Base-by-base conservation (phyloP, 2,888 invertebrate genomes). In the Cacoxenus indagator region DNA sequence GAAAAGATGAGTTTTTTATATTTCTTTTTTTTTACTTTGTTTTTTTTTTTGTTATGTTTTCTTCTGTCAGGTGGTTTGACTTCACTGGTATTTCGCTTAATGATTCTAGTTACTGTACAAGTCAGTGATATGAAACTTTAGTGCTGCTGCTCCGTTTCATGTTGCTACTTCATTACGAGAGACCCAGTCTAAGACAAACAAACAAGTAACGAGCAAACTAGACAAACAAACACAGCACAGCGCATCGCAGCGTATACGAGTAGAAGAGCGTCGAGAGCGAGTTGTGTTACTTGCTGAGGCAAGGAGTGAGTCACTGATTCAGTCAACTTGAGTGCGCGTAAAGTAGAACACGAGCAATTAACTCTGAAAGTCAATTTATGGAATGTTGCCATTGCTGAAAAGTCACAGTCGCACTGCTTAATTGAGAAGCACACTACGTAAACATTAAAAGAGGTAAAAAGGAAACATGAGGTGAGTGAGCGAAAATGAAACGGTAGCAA, bases 341-440 rank as follows among this genome's bases (percentile, higher is more conserved):
- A 61, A 61, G 43, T 43, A 61, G 61, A 61, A 61, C 22, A 37
- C 61, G 43, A 61, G 61, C 61, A 61, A 61, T 61, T 61, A 61
- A 61, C 61, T 61, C 43, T 61, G 37, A 61, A 61, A 61, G 61
- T 61, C 61, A 61, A 61, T 61, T 61, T 61, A 61, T 61, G 61
- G 61, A 61, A 61, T 61, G 43, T 37, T 43, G 26, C 43, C 8
- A 19, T 9, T 43, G 61, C 43, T 61, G 17, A 11, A 22, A n/a
- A n/a, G n/a, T 19, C 43, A 11, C 26, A 24, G 6, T 55, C 55
- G 11, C 27, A n/a, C 2, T 61, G 37, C 61, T 61, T 61, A 61
- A 61, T 61, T 61, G 61, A 61, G 55, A 55, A 51, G 22, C 3
- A 6, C 17, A 19, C 11, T 11, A 19, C 19, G 22, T n/a, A 8